Conservation (phyloP, 2,113 vertebrate species). For the Hirundichthys speculiger region DNA sequence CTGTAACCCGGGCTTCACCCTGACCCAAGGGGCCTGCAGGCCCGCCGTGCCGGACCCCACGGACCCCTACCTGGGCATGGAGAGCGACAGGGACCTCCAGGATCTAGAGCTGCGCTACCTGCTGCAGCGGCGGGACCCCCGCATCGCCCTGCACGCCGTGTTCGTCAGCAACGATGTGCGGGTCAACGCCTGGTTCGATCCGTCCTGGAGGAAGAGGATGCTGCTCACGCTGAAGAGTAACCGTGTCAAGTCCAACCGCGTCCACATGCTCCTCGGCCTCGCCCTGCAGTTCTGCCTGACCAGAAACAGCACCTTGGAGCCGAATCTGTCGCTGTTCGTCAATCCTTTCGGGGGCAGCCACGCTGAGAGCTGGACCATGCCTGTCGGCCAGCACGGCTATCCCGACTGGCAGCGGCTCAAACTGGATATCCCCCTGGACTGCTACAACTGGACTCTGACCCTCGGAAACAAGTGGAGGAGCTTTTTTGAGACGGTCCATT, state of each 20-base stretch:
- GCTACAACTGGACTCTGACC: slow-evolving; percentile 96
- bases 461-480: slow-evolving; percentile 98
- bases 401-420: slow-evolving; percentile 95
- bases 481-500: slow-evolving; percentile 98
- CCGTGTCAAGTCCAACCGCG: slow-evolving; percentile 91
- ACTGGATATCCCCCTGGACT: slow-evolving; percentile 89
- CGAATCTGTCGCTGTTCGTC: slow-evolving; percentile 92
- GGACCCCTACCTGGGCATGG: slow-evolving; percentile 92
- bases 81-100: slow-evolving; percentile 90
- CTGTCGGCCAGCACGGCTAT: slow-evolving; percentile 89
- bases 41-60: slow-evolving; percentile 91
- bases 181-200: slow-evolving; percentile 95
- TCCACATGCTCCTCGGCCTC: slow-evolving; percentile 93
- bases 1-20: slow-evolving; percentile 89
- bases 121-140: slow-evolving; percentile 89
- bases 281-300: slow-evolving; percentile 95
- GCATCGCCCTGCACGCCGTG: slow-evolving; percentile 89
- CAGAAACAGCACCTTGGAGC: slow-evolving; percentile 95
- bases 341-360: slow-evolving; percentile 98
- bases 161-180: slow-evolving; percentile 98
- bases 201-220: slow-evolving; percentile 97
- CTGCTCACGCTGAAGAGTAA: slow-evolving; percentile 97
- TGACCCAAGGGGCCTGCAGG: slow-evolving; percentile 89
- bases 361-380: slow-evolving; percentile 98
- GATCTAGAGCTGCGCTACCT: slow-evolving; percentile 93